Evolutionary conservation across 2,888 invertebrate genomes (phyloP), one percentile per base, ranked within the genome.

Genomic region (Creontiades dilutus): DNA sequence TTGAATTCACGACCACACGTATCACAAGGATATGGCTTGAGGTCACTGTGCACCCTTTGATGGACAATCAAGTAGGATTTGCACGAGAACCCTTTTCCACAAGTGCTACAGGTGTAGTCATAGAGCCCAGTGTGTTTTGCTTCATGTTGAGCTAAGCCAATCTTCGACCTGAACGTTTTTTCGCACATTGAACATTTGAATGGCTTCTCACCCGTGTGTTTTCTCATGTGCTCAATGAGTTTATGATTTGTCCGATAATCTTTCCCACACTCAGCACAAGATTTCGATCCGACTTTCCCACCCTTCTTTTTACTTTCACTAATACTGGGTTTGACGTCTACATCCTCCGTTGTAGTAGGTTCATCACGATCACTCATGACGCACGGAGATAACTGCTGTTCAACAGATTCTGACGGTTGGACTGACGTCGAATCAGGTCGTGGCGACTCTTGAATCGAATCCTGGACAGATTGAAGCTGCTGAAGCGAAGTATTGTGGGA

Each of bases 21-120:
- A 0, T 93, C 94, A 92, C 95, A 95, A 0, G 94, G 94, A 92
- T 94, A 95, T 0, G 95, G 95, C 92, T 95, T 95, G 7, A 94
- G 91, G 91, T 95, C 94, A 0, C 95, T 95, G 92, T 95, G 95
- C 0, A 95, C 95, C 86, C 95, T 93, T 92, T 95, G 95, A 92
- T 95, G 95, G 0, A 95, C 95, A 91, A 94, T 94, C 46, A 95
- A 93, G 91, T 95, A 95, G 91, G 95, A 95, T 92, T 94, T 94
- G 48, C 95, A 95, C 90, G 95, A 95, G 91, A 95, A 95, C 16
- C 95, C 95, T 93, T 95, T 95, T 0, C 95, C 95, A 91, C 95
- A 95, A 0, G 94, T 94, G 3, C 94, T 94, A 92, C 95, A 95
- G 19, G 94, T 94, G 92, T 93, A 94, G 91, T 94, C 95, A 91